Evolutionary conservation across 2,113 vertebrate species (phyloP), one percentile per base, ranked within the genome.

Genomic region (Pelobates fuscus): DNA sequence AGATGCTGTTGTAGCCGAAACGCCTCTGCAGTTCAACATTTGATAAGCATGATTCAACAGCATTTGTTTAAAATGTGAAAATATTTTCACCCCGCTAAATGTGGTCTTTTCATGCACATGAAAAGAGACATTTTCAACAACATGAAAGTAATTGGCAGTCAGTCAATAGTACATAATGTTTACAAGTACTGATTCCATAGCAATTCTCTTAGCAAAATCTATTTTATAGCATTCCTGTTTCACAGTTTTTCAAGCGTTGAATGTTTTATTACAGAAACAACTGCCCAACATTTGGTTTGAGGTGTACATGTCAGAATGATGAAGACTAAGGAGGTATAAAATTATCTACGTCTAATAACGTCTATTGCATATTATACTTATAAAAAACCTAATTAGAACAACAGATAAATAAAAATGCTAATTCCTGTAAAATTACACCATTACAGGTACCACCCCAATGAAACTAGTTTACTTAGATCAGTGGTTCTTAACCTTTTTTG

Each of bases 1-100:
- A 67, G 63, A 67, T 67, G 72, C 54, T 60, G 7, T 57, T 12
- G 30, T 46, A 60, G 10, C 37, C 23, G 20, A 49, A 67, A 67
- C 24, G 71, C 64, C 54, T 76, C 72, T 29, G 27, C 60, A 73
- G 27, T 55, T 64, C 44, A 32, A 18, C 52, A 58, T 57, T 58
- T 66, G 30, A 70, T 37, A 25, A 41, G 67, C 14, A 29, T 67
- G 63, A 67, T 49, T 67, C 41, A 67, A 30, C 59, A 32, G 20
- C 57, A 57, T 46, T 76, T 59, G 37, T 59, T 59, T 59, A 46
- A 58, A 67, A 49, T 67, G 37, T 67, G 54, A 57, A 60, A 76
- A 60, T 76, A 76, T 76, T 41, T 65, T 29, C 29, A 64, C 8
- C 29, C 37, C 43, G 70, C 44, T 59, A 72, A 72, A 32, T 18